Evolutionary conservation across 2,113 vertebrate species (phyloP).

Genomic region (Chionodraco myersi): DNA sequence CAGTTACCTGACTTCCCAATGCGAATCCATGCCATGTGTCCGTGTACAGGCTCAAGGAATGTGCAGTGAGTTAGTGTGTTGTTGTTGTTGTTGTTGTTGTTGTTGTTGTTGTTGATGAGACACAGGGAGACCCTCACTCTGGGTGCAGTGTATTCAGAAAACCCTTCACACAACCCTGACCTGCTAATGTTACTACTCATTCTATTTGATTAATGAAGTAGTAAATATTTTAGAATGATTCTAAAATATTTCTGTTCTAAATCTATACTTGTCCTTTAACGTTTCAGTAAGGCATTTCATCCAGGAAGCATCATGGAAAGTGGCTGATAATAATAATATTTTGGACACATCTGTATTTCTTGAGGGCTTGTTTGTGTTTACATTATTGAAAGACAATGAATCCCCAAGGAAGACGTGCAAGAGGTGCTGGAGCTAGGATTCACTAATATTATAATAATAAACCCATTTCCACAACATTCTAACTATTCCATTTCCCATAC

Average conservation of each 20-base stretch:
- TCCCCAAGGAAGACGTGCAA: too few species aligned
- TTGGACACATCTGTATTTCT: too few species aligned
- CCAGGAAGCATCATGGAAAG: neutral
- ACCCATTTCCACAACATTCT: too few species aligned
- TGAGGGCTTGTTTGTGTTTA: too few species aligned
- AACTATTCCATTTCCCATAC: too few species aligned
- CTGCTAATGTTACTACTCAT: neutral
- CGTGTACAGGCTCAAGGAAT: neutral
- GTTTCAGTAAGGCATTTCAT: neutral
- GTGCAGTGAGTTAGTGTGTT: neutral
- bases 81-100: neutral
- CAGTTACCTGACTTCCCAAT: neutral
- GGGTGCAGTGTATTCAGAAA: neutral
- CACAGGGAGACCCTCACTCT: neutral
- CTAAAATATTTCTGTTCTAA: neutral
- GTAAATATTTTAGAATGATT: too few species aligned
- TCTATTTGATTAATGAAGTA: too few species aligned
- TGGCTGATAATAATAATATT: neutral
- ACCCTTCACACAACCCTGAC: neutral
- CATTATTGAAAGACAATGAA: too few species aligned
- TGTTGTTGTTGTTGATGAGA: too few species aligned
- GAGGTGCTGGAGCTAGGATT: too few species aligned
- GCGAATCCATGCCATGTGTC: neutral
- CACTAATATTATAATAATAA: too few species aligned
- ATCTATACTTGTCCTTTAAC: neutral